Base-by-base conservation (phyloP, 1,140 invertebrate genomes). In the Chionoecetes opilio region DNA sequence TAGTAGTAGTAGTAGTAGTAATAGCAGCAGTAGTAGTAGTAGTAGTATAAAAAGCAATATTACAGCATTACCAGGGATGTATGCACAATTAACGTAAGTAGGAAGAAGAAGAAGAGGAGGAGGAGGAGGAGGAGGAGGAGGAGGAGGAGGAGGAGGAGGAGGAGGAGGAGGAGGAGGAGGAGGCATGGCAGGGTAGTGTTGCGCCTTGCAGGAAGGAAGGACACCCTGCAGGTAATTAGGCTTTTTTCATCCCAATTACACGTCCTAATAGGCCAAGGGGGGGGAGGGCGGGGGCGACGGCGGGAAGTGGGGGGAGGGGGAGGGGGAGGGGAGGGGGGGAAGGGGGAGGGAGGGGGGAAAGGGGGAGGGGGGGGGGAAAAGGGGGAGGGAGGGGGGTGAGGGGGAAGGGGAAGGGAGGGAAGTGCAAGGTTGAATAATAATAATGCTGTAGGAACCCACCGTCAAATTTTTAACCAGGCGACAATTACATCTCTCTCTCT, bases 241-340 rank as follows among this genome's bases (percentile, higher is more conserved):
- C 63, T 75, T 75, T 75, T 75, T 75, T 75, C 63, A 75, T 75
- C 63, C 63, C 63, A 75, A 75, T 75, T 75, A 75, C 63, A 75
- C 63, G n/a, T 75, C 63, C 63, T 75, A 75, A 75, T 75, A 75
- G 63, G 63, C 63, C 1, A n/a, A 26, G 26, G n/a, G 63, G 63
- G 63, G n/a, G 63, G n/a, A 26, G 41, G 41, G 41, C 14, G 63
- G 63, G 3, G 21, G 63, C 63, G n/a, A n/a, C 63, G n/a, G 21
- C 63, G 63, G 63, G n/a, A 21, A 75, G 21, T n/a, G 63, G 63
- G 63, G n/a, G 1, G 63, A 26, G 11, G 63, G 63, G 0, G 6
- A 26, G 21, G n/a, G n/a, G 11, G n/a, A 26, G 11, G 63, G 21
- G 63, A n/a, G n/a, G 6, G 21, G 63, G 63, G 53, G 6, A 21